These are phyloP conservation scores for Danio albolineatus DNA, from an alignment of 2,797 vertebrate genomes.

Conservation along the genomic window DNA sequence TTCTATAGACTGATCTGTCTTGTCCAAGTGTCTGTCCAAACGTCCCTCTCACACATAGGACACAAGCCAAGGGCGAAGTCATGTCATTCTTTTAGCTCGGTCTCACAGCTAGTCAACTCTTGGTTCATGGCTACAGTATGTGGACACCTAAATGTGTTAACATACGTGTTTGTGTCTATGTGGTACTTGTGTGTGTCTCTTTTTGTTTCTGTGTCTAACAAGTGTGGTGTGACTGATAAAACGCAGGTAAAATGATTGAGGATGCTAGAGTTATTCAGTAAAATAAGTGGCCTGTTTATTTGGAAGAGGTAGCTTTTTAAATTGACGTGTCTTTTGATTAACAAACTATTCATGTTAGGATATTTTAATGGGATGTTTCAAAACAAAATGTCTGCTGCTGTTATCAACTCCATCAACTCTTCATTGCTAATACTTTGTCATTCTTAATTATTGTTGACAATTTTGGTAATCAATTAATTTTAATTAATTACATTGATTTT, in stretches of 20 bases:
- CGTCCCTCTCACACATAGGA: slow-evolving; percentile 54
- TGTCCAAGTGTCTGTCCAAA: slow-evolving; percentile 39
- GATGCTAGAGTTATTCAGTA: neutral
- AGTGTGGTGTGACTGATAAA: slow-evolving; percentile 23
- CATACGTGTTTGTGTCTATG: slow-evolving; percentile 63
- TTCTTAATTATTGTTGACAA: neutral
- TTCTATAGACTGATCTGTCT: slow-evolving; percentile 45
- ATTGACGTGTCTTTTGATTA: neutral
- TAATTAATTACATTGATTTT: no score
- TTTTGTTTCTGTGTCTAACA: slow-evolving; percentile 47
- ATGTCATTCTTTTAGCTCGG: slow-evolving; percentile 37
- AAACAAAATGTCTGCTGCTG: neutral
- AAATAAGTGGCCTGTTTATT: neutral
- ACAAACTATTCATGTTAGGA: neutral
- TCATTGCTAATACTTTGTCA: neutral
- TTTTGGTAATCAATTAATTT: no score
- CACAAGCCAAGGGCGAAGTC: slow-evolving; percentile 49
- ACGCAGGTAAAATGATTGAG: neutral
- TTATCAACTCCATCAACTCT: neutral
- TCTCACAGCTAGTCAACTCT: slow-evolving; percentile 51
- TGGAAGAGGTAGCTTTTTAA: neutral
- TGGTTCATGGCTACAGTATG: slow-evolving; percentile 57
- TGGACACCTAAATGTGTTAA: slow-evolving; percentile 65
- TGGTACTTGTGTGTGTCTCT: slow-evolving; percentile 40
- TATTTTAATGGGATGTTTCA: neutral